Evolutionary conservation across 2,113 vertebrate species (phyloP), one percentile per base, ranked within the genome.

Genomic region (Isurus oxyrinchus): DNA sequence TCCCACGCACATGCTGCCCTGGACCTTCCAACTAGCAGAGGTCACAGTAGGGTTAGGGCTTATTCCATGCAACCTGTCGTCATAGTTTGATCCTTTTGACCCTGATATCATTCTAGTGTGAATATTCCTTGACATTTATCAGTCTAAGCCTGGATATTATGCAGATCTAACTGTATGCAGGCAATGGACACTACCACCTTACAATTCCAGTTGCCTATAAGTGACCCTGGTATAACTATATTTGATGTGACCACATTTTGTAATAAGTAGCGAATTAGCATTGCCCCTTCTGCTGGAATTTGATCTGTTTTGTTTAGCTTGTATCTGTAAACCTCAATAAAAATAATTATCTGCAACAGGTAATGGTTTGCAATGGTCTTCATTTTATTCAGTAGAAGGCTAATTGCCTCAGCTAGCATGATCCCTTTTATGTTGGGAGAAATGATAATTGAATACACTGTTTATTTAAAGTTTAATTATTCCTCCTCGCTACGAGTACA

Each of bases 381-480:
- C 61, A 69, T 31, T 69, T 69, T 69, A 11, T 6, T 95, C n/a
- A 25, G 16, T 53, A 44, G n/a, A 95, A 69, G 40, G 66, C 44
- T 67, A 95, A 95, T 95, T 95, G 25, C 13, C 66, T 67, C 63
- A 67, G 40, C 25, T 40, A 49, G n/a, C n/a, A 10, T 63, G 40
- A 10, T 53, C 63, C 23, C 66, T 95, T 69, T 95, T 95, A 95
- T 67, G 11, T 40, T 67, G 40, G 21, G 40, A 25, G 53, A 69
- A 69, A 95, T 95, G 94, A 69, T 95, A 95, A 95, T 95, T 95
- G 94, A 95, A 95, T 95, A 27, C 25, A 6, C 35, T 95, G 61
- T 95, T 95, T 95, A 95, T 95, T 95, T 95, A 95, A 95, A 69
- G 63, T 69, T 95, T 95, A 95, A 95, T 95, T 95, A 95, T 95